A percentile compares a stretch with the other conserved stretches of the same genome.
These are phyloP conservation scores for Acrossocheilus fasciatus DNA, from an alignment of 2,797 vertebrate genomes.

Conservation along the genomic window DNA sequence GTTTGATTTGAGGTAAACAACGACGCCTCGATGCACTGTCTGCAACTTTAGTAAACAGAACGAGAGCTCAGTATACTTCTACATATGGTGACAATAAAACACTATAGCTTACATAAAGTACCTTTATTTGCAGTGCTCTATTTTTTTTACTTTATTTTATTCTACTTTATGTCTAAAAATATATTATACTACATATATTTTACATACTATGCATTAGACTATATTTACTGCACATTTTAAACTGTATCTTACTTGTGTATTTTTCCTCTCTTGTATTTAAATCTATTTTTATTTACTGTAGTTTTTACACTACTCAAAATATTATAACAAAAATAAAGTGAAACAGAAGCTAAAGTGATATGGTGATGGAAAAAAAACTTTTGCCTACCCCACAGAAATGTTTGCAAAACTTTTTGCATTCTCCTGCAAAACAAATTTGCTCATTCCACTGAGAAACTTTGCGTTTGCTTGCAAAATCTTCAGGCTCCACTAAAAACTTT, in stretches of 20 bases:
- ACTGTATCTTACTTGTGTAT: neutral
- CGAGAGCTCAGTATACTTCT: neutral
- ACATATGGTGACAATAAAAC: neutral
- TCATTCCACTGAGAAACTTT: neutral
- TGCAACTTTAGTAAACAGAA: constrained; percentile 10
- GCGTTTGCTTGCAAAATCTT: no score
- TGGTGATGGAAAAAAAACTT: neutral
- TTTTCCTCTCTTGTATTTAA: neutral
- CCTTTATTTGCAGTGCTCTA: neutral
- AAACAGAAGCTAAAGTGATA: neutral
- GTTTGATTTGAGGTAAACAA: constrained; percentile 29
- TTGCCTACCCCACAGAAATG: neutral
- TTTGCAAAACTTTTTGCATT: neutral
- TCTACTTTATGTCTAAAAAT: neutral
- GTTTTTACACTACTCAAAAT: neutral
- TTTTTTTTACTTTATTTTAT: neutral
- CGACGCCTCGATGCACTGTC: neutral
- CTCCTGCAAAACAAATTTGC: neutral
- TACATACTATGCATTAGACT: neutral
- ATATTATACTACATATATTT: neutral
- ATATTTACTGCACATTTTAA: neutral
- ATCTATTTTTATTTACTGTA: neutral
- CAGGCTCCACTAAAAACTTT: no score
- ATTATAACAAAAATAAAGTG: no score
- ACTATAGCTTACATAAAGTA: neutral